Base-by-base conservation (phyloP, 2,113 vertebrate genomes). In the Neodontobutis hainanensis region DNA sequence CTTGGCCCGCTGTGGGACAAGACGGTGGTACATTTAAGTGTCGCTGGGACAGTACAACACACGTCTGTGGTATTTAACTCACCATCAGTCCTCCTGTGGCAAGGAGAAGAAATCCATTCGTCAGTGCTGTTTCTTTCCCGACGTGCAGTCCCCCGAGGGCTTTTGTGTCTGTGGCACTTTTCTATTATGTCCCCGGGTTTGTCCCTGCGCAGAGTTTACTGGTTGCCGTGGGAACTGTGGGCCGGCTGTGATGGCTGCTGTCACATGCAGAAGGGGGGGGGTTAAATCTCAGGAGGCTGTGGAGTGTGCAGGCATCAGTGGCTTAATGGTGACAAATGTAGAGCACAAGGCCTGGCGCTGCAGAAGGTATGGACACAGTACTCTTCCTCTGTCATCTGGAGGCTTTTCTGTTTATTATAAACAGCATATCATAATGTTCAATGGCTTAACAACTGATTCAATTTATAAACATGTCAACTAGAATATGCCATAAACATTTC, bases 211-310 rank as follows among this genome's bases (percentile, higher is more conserved):
- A 62, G 16, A 74, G 90, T 92, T 91, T 85, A 90, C 84, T 59
- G 27, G 90, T 92, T 77, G 72, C 92, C 86, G 91, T 87, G 67
- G 91, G 58, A 75, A 89, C 88, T 4, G 8, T 47, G 48, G 38
- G 46, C 61, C 38, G 64, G 42, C 11, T 7, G 60, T 60, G 64
- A 44, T 65, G 50, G 58, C 38, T 55, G 34, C 46, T 53, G 73
- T 85, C 63, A 63, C 68, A 63, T 79, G 65, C 78, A 73, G 47
- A 32, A 44, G 36, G 50, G 34, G 60, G 12, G 45, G 3, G 15
- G 10, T 61, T 38, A 68, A 62, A 71, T 34, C 62, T 35, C 42
- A 10, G 5, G 44, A 45, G 10, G 38, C 56, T 35, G 4, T 27
- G 38, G 50, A 49, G 47, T 57, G 68, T 68, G 53, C 46, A 52